A percentile compares a stretch with the other conserved stretches of the same genome.
Evolutionary conservation across 2,113 vertebrate genomes (phyloP).

Genomic region (Hipposideros armiger): DNA sequence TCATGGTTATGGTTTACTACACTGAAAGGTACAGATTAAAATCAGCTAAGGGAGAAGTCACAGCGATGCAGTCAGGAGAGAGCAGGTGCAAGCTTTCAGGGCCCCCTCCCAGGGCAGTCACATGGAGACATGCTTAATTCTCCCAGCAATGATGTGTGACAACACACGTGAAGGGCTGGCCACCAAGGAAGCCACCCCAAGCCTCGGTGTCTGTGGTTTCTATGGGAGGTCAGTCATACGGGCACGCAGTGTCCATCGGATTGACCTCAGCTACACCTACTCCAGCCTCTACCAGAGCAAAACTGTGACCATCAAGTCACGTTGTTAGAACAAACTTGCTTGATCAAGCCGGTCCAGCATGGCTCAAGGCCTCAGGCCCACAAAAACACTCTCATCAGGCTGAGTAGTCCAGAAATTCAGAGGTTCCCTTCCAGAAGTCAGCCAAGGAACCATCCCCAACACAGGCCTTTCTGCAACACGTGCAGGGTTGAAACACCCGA

Average conservation of each 20-base stretch:
- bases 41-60: not conserved
- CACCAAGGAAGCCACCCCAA: not conserved
- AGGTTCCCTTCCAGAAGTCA: not conserved
- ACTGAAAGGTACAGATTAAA: not conserved
- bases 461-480: not conserved
- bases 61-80: not conserved
- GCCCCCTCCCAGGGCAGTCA: rapidly evolving
- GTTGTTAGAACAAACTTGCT: not conserved
- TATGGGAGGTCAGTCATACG: rapidly evolving
- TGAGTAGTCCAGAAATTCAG: not conserved
- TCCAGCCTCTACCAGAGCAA: not conserved
- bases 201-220: rapidly evolving
- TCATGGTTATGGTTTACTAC: too few species aligned
- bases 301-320: not conserved
- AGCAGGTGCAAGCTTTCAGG: not conserved
- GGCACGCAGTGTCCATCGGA: not conserved
- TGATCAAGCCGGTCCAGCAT: not conserved
- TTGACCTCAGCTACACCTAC: too few species aligned
- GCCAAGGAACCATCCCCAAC: rapidly evolving
- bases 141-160: not conserved
- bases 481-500: not conserved
- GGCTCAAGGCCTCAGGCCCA: not conserved
- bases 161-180: rapidly evolving
- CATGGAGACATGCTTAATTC: rapidly evolving
- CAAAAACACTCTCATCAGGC: not conserved